These are phyloP conservation scores for Malurus leucopterus DNA, from an alignment of 2,797 vertebrate genomes.

Conservation along the genomic window DNA sequence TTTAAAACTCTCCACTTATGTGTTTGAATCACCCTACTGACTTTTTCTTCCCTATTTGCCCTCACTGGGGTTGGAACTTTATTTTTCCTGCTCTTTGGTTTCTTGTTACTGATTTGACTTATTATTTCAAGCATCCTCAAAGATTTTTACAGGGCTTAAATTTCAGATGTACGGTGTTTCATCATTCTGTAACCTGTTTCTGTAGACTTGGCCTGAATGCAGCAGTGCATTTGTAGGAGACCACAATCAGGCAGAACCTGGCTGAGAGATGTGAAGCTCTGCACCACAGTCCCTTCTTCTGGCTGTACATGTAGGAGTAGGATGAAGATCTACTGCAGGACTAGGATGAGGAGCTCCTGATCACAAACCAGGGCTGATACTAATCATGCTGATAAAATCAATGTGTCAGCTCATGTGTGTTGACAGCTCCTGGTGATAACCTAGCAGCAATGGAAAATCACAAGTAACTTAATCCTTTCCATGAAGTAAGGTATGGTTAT, in stretches of 20 bases:
- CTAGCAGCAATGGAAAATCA: background rate
- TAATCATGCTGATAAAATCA: background rate
- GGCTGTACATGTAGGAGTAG: background rate
- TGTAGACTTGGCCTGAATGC: background rate
- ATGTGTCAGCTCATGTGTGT: background rate
- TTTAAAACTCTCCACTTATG: background rate
- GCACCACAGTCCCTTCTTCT: background rate
- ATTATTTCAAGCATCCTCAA: background rate
- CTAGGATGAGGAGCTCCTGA: background rate
- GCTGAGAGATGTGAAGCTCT: background rate
- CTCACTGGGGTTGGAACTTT: background rate
- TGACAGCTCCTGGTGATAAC: background rate
- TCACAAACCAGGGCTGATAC: background rate
- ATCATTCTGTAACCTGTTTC: background rate
- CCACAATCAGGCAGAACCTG: background rate
- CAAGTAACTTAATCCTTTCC: background rate
- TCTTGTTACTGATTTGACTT: background rate
- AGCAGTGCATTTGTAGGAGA: background rate
- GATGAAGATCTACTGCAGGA: background rate
- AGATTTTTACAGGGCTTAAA: background rate
- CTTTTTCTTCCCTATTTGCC: background rate
- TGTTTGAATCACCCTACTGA: background rate
- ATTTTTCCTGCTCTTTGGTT: background rate
- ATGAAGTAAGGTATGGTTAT: background rate
- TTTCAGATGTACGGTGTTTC: background rate